Conservation (phyloP, 1,140 invertebrate species). For the Drosophila simulans region DNA sequence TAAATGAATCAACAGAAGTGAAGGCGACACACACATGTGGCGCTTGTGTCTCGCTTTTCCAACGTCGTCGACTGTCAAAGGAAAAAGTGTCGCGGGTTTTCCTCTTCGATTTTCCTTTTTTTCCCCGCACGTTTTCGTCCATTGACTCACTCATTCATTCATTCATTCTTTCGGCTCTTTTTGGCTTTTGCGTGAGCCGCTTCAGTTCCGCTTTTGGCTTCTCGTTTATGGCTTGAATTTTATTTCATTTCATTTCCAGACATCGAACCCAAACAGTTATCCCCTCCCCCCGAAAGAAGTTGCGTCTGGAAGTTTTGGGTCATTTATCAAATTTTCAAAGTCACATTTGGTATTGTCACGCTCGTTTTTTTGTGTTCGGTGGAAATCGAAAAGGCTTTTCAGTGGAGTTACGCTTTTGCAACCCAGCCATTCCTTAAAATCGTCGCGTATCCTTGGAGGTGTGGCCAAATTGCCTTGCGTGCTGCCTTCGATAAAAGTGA, state of each 20-base stretch:
- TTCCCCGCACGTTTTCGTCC: slow-evolving; percentile 55
- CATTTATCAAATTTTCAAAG: slow-evolving; percentile 83
- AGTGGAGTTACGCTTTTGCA: slow-evolving; percentile 9
- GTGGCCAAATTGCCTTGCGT: slow-evolving; percentile 50
- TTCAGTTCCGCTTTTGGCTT: slow-evolving; percentile 73
- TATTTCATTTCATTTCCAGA: slow-evolving; percentile 72
- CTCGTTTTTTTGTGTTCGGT: slow-evolving; percentile 54
- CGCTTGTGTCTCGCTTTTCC: slow-evolving; percentile 49
- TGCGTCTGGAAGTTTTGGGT: slow-evolving; percentile 60
- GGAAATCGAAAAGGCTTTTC: slow-evolving; percentile 66
- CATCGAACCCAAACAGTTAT: slow-evolving; percentile 46
- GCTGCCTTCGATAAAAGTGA: slow-evolving; percentile 74
- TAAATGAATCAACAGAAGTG: slow-evolving; percentile 59
- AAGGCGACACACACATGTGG: slow-evolving; percentile 62
- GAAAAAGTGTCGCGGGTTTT: slow-evolving; percentile 65
- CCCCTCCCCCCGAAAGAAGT: not conserved
- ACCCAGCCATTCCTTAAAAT: slow-evolving; percentile 15
- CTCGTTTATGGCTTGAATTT: slow-evolving; percentile 48
- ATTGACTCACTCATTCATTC: slow-evolving; percentile 43
- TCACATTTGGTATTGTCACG: slow-evolving; percentile 82
- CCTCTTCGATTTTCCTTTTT: slow-evolving; percentile 47
- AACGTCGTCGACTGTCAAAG: slow-evolving; percentile 64
- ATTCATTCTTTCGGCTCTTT: slow-evolving; percentile 36
- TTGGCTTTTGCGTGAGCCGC: slow-evolving; percentile 51
- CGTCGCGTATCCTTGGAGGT: slow-evolving; percentile 13